Base-by-base conservation (phyloP, 1,140 invertebrate genomes). In the Drosophila trapezifrons region DNA sequence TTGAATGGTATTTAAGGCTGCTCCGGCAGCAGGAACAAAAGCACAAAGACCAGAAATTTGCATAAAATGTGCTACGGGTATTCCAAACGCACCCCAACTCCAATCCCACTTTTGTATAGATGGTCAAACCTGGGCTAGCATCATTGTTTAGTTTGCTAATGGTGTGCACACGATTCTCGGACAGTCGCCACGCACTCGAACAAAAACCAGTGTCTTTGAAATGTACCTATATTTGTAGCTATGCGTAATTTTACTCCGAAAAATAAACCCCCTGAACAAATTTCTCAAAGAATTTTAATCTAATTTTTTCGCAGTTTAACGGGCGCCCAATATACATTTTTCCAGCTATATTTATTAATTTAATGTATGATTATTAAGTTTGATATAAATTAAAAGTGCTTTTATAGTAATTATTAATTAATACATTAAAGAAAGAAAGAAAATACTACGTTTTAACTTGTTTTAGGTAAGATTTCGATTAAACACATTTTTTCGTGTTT, bases 101-200 rank as follows among this genome's bases (percentile, higher is more conserved):
- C 20, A 29, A 12, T 37, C 7, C 15, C 8, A 10, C 32, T 25
- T 3, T 15, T 15, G 20, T 27, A 25, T 65, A 17, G 60, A 42
- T 42, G 37, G 60, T 51, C 65, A 42, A 15, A n/a, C 37, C 59
- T 40, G 46, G 46, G 13, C 52, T 57, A 37, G 20, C 64, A 56
- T 79, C 52, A 71, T 78, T 85, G 82, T 86, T 85, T 86, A 74
- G 78, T 57, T 86, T 85, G 65, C 78, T 85, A 85, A 85, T 86
- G 82, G 78, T 76, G 66, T 65, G 79, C 58, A 78, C 66, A 49
- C 27, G 51, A 47, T 49, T 69, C 51, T 10, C 18, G 51, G 52
- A 47, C 43, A 17, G 37, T 38, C 15, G 37, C 13, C 13, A 17
- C 2, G 51, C 40, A 56, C 63, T 63, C 9, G 8, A 35, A 22